Conservation (phyloP, 2,888 invertebrate genomes). For the Andrena praecox region DNA sequence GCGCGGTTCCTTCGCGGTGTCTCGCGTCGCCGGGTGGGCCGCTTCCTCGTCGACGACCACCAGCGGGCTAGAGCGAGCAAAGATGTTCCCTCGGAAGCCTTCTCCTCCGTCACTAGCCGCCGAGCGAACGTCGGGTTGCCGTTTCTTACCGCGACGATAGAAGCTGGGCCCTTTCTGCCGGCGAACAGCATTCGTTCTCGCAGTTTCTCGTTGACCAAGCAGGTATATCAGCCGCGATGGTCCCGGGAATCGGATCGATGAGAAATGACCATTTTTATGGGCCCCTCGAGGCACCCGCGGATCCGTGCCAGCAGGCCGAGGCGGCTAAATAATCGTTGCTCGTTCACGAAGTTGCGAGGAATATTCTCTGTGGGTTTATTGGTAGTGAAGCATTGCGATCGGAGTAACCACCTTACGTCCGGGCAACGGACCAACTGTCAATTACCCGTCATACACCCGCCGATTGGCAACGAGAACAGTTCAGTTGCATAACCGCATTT, state of each 20-base stretch:
- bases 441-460: slow-evolving; percentile 45
- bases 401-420: slow-evolving; percentile 42
- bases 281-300: too few species aligned
- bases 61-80: neutral
- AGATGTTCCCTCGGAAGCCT: neutral
- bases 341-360: neutral
- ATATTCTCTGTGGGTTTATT: neutral
- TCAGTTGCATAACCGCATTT: slow-evolving; percentile 34
- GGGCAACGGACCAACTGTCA: slow-evolving; percentile 57
- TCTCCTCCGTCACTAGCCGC: neutral
- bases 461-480: slow-evolving; percentile 45
- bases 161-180: neutral
- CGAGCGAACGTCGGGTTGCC: neutral
- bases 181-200: too few species aligned
- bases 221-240: too few species aligned
- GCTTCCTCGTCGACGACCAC: neutral
- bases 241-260: neutral
- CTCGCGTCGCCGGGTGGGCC: slow-evolving; percentile 17
- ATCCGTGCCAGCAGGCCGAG: neutral
- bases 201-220: too few species aligned
- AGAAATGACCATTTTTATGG: too few species aligned
- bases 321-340: neutral
- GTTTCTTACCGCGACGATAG: neutral
- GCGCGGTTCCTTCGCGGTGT: neutral
- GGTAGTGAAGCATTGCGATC: neutral